A percentile compares a stretch with the other conserved stretches of the same genome.
Conservation (phyloP, 2,113 vertebrate genomes). For the Irena cyanogastra region DNA sequence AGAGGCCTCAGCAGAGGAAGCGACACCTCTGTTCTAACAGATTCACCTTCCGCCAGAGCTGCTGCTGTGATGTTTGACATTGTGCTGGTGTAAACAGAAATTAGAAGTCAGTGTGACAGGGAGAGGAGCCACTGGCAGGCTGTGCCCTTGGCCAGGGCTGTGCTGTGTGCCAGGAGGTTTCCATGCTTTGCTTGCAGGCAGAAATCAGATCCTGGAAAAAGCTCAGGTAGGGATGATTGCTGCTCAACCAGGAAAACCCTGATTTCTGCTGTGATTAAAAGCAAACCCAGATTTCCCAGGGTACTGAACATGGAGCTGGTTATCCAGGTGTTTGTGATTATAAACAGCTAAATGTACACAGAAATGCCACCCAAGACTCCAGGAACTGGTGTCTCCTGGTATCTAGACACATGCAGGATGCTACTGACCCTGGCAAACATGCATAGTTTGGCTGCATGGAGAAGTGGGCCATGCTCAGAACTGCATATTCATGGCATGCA, state of each 20-base stretch:
- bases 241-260: not conserved
- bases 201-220: constrained; percentile 11
- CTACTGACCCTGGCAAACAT: not conserved
- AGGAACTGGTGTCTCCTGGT: not conserved
- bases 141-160: not conserved
- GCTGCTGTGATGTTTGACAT: constrained; percentile 38
- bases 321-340: not conserved
- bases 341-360: not conserved
- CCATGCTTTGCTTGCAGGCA: not conserved
- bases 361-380: not conserved
- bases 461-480: constrained; percentile 44
- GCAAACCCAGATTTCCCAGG: not conserved
- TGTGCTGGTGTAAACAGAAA: constrained; percentile 44
- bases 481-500: constrained; percentile 54
- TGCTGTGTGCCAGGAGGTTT: not conserved
- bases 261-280: constrained; percentile 18
- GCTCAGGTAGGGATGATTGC: not conserved
- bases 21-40: not conserved
- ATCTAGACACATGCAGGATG: not conserved
- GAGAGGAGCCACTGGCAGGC: not conserved
- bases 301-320: not conserved
- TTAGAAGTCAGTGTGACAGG: not conserved
- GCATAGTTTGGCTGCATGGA: not conserved
- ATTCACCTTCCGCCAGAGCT: not conserved
- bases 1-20: constrained; percentile 41